phyloP scores from a whole-genome alignment of 2,888 invertebrate species.

The Drosophila cracens region DNA sequence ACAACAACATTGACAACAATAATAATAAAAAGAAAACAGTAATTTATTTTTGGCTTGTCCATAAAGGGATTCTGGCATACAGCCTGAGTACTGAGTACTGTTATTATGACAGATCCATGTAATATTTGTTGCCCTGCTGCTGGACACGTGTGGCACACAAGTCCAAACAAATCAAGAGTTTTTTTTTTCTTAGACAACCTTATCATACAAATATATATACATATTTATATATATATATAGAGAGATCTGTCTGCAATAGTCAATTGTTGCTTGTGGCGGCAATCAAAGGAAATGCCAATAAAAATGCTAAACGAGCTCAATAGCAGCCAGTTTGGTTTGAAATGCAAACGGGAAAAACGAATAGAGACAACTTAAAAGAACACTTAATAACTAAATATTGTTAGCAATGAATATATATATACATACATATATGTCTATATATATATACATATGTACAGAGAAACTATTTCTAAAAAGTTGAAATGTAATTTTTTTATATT shows the following conservation, averaged over 20 bases:
- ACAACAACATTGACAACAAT: not conserved
- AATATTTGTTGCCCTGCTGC: not conserved
- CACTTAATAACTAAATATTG: slow-evolving; percentile 8
- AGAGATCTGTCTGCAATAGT: slow-evolving; percentile 10
- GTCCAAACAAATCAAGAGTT: slow-evolving; percentile 3
- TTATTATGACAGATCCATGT: not conserved
- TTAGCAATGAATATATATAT: slow-evolving; percentile 4
- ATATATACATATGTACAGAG: not conserved
- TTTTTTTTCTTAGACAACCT: not conserved
- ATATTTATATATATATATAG: not conserved
- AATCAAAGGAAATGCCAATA: slow-evolving; percentile 63
- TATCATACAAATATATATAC: not conserved
- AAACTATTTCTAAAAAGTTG: not conserved
- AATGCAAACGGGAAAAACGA: slow-evolving; percentile 6
- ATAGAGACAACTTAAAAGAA: slow-evolving; percentile 3
- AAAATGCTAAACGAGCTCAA: slow-evolving; percentile 65
- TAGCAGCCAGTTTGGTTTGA: slow-evolving; percentile 32
- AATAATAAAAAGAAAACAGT: not conserved
- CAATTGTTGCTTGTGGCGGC: slow-evolving; percentile 47
- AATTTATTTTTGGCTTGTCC: not conserved
- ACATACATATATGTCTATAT: too few species aligned
- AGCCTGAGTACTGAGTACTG: not conserved
- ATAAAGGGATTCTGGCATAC: not conserved
- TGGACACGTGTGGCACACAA: slow-evolving; percentile 35
- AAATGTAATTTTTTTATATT: not conserved